Base-by-base conservation (phyloP, 2,797 vertebrate genomes). In the Manis javanica region DNA sequence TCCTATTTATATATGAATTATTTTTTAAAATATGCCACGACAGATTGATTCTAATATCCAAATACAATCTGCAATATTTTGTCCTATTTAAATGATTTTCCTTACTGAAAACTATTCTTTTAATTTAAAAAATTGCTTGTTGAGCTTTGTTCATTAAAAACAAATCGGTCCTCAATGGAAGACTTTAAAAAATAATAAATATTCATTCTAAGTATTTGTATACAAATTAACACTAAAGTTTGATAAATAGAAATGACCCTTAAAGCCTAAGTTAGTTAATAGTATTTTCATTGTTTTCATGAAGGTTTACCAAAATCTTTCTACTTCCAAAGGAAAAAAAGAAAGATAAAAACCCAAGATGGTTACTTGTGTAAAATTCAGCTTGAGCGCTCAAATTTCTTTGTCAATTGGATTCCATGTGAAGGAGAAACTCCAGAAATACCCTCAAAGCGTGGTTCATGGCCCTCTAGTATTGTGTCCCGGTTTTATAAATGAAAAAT, bases 401-500 rank as follows among this genome's bases (percentile, higher is more conserved):
- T 75, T 92, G 97, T 93, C 98, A 98, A 95, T 98, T 88, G 91
- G 90, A 96, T 87, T 94, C 0, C 69, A 37, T n/a, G 82, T 55
- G 92, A 87, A 95, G 81, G 78, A 86, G 59, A 95, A 97, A 97
- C 91, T 94, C 89, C 78, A 12, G 31, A 79, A 96, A 94, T 96
- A 91, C 98, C 98, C 96, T 86, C 94, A 78, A 97, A 98, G 93
- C 89, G 94, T 71, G 97, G 98, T 98, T 98, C 98, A 98, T 63
- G 98, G 98, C 97, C 97, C 97, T 95, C 95, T 97, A 98, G 34
- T 98, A 97, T 69, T 97, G 97, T 87, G 91, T 83, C 91, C 96
- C 97, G 97, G 97, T 98, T 98, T 97, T 98, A 91, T 98, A 98
- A 98, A 98, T 98, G 96, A 98, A 96, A 99, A 98, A 98, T 98